Evolutionary conservation across 2,888 invertebrate species (phyloP), one percentile per base, ranked within the genome.

Genomic region (Acheta domesticus): DNA sequence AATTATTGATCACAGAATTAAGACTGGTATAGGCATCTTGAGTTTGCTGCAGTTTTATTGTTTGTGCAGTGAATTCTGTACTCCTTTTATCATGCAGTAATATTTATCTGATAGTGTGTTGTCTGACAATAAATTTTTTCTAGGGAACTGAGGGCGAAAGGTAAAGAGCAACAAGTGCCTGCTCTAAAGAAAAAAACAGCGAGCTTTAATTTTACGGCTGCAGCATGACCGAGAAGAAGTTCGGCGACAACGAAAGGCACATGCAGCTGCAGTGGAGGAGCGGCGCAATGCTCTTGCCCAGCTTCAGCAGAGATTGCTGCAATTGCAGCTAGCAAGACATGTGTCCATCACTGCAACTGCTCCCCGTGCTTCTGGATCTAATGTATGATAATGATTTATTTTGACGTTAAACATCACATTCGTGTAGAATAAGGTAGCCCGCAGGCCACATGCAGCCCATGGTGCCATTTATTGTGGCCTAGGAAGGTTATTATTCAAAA

Each of bases 141-240:
- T 49, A 79, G 79, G 49, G 77, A 74, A 74, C 49, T 48, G 11
- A 73, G 12, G n/a, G 74, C 21, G 19, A 23, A 48, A n/a, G 78
- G 78, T 8, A 12, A 78, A 74, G 78, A 74, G 16, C 20, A 78
- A n/a, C 74, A 48, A 48, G 50, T 80, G 5, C 23, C 75, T 19
- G 21, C 75, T 23, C 12, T 80, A 4, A 80, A 49, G 83, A 92
- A 93, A 85, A n/a, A 92, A 91, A 82, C 92, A 93, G 85, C 86
- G 93, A 80, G 92, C 91, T 0, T 87, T 93, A 80, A 85, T 93
- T 80, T 85, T 92, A 80, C 91, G 91, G 85, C 88, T 92, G 82
- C 90, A 92, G 83, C 91, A 92, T 84, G 92, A 93, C 84, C 89
- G 91, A 83, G 91, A 91, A 82, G 92, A 93, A 85, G 91, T 93